Evolutionary conservation across 2,113 vertebrate genomes (phyloP).

Genomic region (Nothoprocta pentlandii): DNA sequence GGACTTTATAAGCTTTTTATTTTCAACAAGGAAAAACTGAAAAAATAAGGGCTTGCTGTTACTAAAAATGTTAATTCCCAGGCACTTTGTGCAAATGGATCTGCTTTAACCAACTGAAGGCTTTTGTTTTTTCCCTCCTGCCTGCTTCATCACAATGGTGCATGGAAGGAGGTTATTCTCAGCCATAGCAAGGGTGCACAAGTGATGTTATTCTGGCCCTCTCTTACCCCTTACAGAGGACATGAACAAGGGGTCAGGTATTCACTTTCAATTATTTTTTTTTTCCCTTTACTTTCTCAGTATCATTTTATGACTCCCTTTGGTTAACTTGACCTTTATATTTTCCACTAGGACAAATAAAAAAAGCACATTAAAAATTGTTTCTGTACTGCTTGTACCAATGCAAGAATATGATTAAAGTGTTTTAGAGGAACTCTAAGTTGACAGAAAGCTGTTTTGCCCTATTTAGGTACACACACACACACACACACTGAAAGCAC

Average conservation of each 20-base stretch:
- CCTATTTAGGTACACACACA: neutral
- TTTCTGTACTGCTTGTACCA: neutral
- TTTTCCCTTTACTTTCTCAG: neutral
- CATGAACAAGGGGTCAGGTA: neutral
- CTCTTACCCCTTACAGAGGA: neutral
- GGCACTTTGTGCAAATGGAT: neutral
- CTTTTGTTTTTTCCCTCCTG: neutral
- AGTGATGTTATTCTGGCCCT: neutral
- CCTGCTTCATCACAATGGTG: neutral
- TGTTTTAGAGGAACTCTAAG: neutral
- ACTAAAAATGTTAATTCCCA: neutral
- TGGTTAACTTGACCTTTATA: neutral
- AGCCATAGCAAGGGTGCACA: neutral
- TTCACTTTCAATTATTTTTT: neutral
- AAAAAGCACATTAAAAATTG: neutral
- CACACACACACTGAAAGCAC: neutral
- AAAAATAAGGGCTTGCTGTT: neutral
- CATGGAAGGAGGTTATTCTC: neutral
- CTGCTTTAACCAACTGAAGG: neutral
- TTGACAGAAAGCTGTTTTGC: slow-evolving; percentile 8
- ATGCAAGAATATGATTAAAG: neutral
- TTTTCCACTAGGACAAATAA: neutral
- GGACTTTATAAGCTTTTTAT: neutral
- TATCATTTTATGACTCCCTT: neutral
- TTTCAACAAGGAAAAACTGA: slow-evolving; percentile 14